phyloP scores from a whole-genome alignment of 2,888 invertebrate species.

The Merodon equestris region DNA sequence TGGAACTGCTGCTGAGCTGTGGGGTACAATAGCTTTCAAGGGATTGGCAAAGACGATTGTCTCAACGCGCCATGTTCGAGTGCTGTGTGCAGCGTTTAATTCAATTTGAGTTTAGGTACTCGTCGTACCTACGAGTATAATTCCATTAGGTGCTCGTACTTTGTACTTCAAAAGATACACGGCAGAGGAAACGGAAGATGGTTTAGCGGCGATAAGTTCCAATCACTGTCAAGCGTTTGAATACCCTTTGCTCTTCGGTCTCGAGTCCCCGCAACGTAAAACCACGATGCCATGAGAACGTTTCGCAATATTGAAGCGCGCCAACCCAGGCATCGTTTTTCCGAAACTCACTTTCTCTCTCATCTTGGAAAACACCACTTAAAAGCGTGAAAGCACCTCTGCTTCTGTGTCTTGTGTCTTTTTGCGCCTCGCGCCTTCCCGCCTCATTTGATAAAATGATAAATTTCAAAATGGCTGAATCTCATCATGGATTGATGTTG shows the following conservation, averaged over 20 bases:
- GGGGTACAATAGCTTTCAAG: conserved; percentile 10
- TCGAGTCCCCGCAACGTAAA: not conserved
- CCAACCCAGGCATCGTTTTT: not conserved
- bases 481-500: conserved; percentile 48
- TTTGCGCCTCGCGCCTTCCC: conserved; percentile 15
- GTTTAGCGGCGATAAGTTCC: conserved; percentile 49
- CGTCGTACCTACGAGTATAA: conserved; percentile 23
- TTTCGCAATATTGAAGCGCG: not conserved
- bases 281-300: conserved; percentile 16
- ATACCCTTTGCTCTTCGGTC: conserved; percentile 10
- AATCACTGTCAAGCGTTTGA: conserved; percentile 61
- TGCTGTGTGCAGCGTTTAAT: conserved; percentile 54
- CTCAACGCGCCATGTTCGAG: not conserved
- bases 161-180: conserved; percentile 38
- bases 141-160: conserved; percentile 36
- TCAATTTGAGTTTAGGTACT: conserved; percentile 58
- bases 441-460: conserved; percentile 61
- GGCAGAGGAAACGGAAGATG: conserved; percentile 36
- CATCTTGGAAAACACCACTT: not conserved
- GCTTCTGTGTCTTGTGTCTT: too few species aligned
- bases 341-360: conserved; percentile 28
- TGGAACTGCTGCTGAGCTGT: conserved; percentile 24
- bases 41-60: conserved; percentile 49
- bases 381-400: conserved; percentile 35
- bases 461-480: conserved; percentile 54